These are phyloP conservation scores for Aphodius sticticus DNA, from an alignment of 2,888 invertebrate genomes.

Conservation along the genomic window DNA sequence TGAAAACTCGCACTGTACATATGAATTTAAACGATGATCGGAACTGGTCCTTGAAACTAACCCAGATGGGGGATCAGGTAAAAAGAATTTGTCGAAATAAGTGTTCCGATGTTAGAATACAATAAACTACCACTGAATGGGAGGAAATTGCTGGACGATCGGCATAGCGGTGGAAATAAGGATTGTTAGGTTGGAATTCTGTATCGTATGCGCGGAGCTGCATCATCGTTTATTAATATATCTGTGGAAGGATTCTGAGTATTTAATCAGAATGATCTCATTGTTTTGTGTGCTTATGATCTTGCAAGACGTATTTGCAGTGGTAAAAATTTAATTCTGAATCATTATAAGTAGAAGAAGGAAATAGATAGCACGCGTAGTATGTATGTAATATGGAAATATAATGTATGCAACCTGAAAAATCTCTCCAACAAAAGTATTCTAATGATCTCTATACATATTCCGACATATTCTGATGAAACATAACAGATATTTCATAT, in stretches of 20 bases:
- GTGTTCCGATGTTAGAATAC: background rate
- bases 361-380: background rate
- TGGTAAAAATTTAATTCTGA: background rate
- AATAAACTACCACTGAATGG: background rate
- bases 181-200: background rate
- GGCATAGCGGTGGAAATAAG: background rate
- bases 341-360: background rate
- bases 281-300: background rate
- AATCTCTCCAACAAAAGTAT: too few species aligned
- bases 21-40: background rate
- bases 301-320: background rate
- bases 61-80: background rate
- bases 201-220: background rate
- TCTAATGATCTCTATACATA: too few species aligned
- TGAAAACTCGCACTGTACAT: background rate
- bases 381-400: too few species aligned
- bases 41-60: background rate
- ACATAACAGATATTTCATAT: too few species aligned
- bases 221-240: background rate
- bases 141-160: background rate
- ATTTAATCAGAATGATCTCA: background rate
- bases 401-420: too few species aligned
- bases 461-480: too few species aligned
- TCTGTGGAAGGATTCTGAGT: background rate
- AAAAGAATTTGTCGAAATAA: background rate